A percentile compares a stretch with the other conserved stretches of the same genome.
These are phyloP conservation scores for Ephestia elutella DNA, from an alignment of 1,140 invertebrate genomes.

Conservation along the genomic window DNA sequence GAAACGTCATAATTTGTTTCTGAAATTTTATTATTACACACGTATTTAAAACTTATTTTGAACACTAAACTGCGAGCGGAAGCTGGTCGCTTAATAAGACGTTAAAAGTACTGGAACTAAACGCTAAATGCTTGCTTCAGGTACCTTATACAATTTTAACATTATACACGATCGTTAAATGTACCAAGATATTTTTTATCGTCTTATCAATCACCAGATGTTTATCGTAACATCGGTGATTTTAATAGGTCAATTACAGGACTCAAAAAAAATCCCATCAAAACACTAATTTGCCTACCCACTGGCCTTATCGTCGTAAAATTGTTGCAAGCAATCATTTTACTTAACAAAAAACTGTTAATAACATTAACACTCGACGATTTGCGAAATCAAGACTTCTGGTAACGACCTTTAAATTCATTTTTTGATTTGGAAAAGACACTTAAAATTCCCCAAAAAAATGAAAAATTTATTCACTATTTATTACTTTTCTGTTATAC, in stretches of 20 bases:
- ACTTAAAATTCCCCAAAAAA: too few species aligned
- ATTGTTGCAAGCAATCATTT: neutral
- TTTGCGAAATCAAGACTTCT: neutral
- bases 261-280: neutral
- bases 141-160: neutral
- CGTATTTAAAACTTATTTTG: too few species aligned
- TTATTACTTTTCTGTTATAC: too few species aligned
- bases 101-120: neutral
- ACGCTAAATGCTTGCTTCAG: constrained; percentile 3
- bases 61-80: neutral
- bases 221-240: neutral
- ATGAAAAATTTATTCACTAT: too few species aligned
- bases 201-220: neutral
- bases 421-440: too few species aligned
- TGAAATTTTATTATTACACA: neutral
- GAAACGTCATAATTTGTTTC: too few species aligned
- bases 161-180: constrained; percentile 5
- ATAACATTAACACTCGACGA: neutral
- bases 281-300: neutral
- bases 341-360: neutral
- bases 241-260: neutral
- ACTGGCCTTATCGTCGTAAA: neutral
- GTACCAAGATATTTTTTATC: neutral
- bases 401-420: neutral
- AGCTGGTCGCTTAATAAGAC: neutral